Percentiles rank a stretch among this genome's conserved stretches.
Conservation (phyloP, 2,113 vertebrate species). For the Calyptommatus sinebrachiatus region DNA sequence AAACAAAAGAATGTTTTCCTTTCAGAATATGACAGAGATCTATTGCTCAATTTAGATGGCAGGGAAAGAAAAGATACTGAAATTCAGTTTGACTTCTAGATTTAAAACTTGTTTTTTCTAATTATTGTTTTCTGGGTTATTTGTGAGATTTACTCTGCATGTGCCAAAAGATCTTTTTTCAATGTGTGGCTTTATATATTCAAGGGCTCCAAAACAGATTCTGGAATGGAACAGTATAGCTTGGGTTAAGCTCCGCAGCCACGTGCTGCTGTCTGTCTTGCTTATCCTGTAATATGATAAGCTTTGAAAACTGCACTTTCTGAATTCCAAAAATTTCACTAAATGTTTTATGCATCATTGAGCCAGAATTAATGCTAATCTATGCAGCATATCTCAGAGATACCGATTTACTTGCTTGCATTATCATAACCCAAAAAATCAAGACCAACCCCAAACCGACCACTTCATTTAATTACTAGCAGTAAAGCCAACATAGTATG, state of each 20-base stretch:
- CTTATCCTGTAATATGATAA: neutral
- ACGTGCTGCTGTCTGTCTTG: constrained; percentile 1
- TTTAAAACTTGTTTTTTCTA: neutral
- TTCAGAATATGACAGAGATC: neutral
- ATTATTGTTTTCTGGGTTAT: neutral
- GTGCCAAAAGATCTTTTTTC: neutral
- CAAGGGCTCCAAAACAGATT: neutral
- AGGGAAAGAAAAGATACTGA: neutral
- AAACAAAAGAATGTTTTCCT: neutral
- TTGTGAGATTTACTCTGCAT: neutral
- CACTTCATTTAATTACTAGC: neutral
- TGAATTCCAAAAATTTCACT: neutral
- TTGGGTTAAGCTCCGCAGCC: neutral
- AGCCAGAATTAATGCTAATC: neutral
- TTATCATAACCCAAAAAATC: neutral
- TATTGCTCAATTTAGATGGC: neutral
- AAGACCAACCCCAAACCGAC: neutral
- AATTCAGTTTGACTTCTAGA: neutral
- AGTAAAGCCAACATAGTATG: neutral
- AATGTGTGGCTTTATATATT: neutral
- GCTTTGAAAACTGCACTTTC: neutral
- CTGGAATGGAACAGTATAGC: neutral
- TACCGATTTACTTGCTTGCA: neutral
- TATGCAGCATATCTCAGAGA: neutral
- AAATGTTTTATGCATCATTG: neutral